Conservation (phyloP, 2,888 invertebrate genomes). For the Drosophila meridiana region DNA sequence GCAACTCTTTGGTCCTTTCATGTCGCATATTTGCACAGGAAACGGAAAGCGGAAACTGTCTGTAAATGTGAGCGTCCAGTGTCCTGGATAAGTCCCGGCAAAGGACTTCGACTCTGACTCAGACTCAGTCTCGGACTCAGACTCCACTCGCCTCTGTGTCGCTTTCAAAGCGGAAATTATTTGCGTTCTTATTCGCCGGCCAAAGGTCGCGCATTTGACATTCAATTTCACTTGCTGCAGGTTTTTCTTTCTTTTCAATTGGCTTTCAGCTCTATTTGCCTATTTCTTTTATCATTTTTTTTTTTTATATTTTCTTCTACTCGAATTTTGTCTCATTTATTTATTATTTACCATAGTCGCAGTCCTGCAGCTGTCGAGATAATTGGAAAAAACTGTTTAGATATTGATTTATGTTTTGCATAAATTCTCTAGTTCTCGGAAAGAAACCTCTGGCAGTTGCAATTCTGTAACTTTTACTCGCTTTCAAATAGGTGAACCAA, state of each 20-base stretch:
- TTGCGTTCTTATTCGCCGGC: constrained; percentile 59
- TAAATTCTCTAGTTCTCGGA: background rate
- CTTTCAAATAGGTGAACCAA: too few relatives aligned
- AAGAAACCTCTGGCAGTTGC: background rate
- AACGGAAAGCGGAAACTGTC: constrained; percentile 57
- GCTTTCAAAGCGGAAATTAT: constrained; percentile 64
- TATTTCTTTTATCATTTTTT: background rate
- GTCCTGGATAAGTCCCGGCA: background rate
- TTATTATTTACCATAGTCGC: constrained; percentile 37
- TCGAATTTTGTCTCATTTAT: constrained; percentile 19
- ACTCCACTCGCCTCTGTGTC: constrained; percentile 28
- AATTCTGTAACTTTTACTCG: background rate
- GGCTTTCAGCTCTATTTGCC: constrained; percentile 3
- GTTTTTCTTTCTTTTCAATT: constrained; percentile 32
- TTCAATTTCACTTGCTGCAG: constrained; percentile 37
- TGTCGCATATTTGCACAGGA: constrained; percentile 67
- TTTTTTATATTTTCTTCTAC: background rate
- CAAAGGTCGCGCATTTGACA: constrained; percentile 51
- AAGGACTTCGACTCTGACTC: background rate
- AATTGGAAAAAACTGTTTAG: constrained; percentile 34
- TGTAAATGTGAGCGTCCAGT: constrained; percentile 13
- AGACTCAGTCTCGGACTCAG: background rate
- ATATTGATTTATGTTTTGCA: constrained; percentile 8
- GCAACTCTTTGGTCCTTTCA: constrained; percentile 50
- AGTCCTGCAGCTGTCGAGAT: constrained; percentile 39